Percentiles rank a stretch among this genome's conserved stretches.
Evolutionary conservation across 2,113 vertebrate genomes (phyloP).

Genomic region (Tichodroma muraria): DNA sequence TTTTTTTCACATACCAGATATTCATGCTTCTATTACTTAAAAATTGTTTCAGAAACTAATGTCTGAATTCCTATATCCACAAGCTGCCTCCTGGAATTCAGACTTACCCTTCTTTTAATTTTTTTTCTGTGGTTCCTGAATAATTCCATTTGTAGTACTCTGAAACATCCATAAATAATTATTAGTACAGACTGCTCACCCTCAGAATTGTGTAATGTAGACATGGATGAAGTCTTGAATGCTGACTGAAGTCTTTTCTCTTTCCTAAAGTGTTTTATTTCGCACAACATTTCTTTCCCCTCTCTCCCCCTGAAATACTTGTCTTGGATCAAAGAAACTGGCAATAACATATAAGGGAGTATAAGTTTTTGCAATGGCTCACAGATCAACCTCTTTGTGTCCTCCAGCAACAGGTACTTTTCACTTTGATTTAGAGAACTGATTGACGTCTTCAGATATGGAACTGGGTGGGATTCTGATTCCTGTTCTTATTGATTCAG

Average conservation of each 20-base stretch:
- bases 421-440: background rate
- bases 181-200: background rate
- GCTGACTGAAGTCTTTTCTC: background rate
- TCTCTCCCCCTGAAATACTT: background rate
- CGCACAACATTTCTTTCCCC: background rate
- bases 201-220: background rate
- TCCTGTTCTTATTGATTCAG: background rate
- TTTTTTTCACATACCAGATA: background rate
- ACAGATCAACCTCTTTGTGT: background rate
- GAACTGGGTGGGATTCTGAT: background rate
- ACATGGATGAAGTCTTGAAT: background rate
- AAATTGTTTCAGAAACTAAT: background rate
- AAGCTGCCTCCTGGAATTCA: background rate
- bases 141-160: background rate
- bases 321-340: background rate
- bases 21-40: background rate
- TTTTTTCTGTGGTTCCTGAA: background rate
- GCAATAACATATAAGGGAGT: background rate
- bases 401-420: background rate
- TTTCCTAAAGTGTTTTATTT: background rate
- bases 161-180: background rate
- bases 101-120: background rate
- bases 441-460: background rate
- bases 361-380: background rate
- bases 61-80: background rate